phyloP scores from a whole-genome alignment of 2,888 invertebrate species.

The Cataglyphis albicans region DNA sequence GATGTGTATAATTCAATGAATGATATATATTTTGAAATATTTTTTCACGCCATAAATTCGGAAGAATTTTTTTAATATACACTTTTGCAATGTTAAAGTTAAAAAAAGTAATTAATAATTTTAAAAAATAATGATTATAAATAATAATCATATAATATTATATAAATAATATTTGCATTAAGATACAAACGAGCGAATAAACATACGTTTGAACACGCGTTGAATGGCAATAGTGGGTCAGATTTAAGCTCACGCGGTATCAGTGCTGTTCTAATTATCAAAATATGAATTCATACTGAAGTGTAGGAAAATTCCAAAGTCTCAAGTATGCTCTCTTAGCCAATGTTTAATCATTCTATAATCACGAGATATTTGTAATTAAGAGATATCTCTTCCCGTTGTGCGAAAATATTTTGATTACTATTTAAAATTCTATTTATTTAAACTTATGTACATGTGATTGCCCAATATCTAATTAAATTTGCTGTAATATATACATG shows the following conservation, averaged over 20 bases:
- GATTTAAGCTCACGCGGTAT: conserved; percentile 1
- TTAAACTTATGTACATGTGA: background rate
- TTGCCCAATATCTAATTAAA: background rate
- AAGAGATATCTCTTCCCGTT: background rate
- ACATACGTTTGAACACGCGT: background rate
- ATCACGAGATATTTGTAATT: background rate
- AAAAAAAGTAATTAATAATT: background rate
- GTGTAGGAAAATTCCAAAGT: conserved; percentile 11
- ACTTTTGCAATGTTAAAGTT: background rate
- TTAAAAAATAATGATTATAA: background rate
- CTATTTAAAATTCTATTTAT: background rate
- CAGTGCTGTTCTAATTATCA: background rate
- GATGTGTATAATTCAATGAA: background rate
- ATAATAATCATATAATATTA: background rate
- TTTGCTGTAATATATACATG: background rate
- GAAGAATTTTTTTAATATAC: background rate
- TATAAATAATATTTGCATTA: background rate
- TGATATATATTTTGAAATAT: background rate
- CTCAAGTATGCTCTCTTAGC: background rate
- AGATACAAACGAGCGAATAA: background rate
- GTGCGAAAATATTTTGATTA: background rate
- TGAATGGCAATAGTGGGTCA: background rate
- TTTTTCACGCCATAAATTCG: background rate
- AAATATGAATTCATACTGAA: background rate
- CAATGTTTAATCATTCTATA: background rate